These are phyloP conservation scores for Chinchilla lanigera DNA, from an alignment of 2,113 vertebrate species.

Conservation along the genomic window DNA sequence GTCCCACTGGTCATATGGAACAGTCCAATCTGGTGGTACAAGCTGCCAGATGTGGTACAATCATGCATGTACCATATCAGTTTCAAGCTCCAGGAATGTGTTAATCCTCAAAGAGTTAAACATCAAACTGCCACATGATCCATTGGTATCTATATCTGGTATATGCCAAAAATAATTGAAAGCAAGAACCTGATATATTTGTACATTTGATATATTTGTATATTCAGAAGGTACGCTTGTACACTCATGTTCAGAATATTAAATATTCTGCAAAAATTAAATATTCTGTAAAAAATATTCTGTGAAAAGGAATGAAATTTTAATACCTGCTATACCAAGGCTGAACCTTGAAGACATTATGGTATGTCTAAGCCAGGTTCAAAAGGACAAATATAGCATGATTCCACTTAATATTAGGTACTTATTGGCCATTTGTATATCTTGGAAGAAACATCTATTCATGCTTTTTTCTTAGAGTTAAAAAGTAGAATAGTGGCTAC, in stretches of 20 bases:
- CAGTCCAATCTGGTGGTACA: background rate
- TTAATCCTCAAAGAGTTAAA: background rate
- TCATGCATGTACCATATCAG: background rate
- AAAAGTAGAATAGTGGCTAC: background rate
- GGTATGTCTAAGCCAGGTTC: background rate
- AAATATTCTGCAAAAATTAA: no score
- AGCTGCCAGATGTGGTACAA: background rate
- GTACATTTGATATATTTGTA: background rate
- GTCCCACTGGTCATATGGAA: background rate
- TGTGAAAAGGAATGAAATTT: background rate
- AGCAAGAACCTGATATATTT: background rate
- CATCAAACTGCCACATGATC: background rate
- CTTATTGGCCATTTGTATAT: background rate
- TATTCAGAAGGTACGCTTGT: background rate
- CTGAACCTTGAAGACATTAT: background rate
- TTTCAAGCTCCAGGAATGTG: background rate
- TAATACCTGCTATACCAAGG: background rate
- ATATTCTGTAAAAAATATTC: no score
- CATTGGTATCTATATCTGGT: background rate
- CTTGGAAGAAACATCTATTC: background rate
- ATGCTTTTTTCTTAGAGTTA: background rate
- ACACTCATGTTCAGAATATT: background rate
- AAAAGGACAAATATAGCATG: background rate
- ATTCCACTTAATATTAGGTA: background rate
- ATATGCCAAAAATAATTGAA: background rate